phyloP scores from a whole-genome alignment of 1,140 invertebrate genomes.

The Dendroctonus valens region DNA sequence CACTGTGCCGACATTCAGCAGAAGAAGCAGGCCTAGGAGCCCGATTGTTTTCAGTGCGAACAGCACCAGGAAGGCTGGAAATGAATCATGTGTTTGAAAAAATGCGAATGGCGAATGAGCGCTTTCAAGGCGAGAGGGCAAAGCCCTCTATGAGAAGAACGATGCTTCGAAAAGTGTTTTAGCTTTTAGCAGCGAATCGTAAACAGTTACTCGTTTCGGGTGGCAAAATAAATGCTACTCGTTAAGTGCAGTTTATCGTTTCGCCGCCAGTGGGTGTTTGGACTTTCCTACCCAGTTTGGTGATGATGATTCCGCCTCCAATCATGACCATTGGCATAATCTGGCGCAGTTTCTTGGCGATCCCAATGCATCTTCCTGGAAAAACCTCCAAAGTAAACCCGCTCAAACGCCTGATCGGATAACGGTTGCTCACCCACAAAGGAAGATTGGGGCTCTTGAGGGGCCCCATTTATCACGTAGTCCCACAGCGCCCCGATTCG shows the following conservation, averaged over 20 bases:
- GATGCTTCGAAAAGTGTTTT: too few species aligned
- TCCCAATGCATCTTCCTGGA: slow-evolving; percentile 22
- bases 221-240: too few species aligned
- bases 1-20: slow-evolving; percentile 19
- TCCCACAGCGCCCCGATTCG: slow-evolving; percentile 10
- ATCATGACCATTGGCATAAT: slow-evolving; percentile 21
- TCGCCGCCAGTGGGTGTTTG: too few species aligned
- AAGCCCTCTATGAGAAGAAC: too few species aligned
- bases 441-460: slow-evolving; percentile 4
- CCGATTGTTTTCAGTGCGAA: slow-evolving; percentile 29
- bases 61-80: slow-evolving; percentile 27
- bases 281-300: slow-evolving; percentile 22
- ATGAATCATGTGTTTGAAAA: not conserved
- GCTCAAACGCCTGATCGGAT: not conserved
- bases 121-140: too few species aligned
- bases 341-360: slow-evolving; percentile 21
- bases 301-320: slow-evolving; percentile 20
- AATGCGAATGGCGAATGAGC: too few species aligned
- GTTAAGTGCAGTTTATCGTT: too few species aligned
- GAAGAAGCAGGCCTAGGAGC: slow-evolving; percentile 10
- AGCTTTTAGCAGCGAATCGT: too few species aligned
- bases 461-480: slow-evolving; percentile 6
- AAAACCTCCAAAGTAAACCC: not conserved
- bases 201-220: too few species aligned
- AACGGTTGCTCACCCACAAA: slow-evolving; percentile 18